Conservation (phyloP, 1,140 invertebrate genomes). For the Papilio aristodemus region DNA sequence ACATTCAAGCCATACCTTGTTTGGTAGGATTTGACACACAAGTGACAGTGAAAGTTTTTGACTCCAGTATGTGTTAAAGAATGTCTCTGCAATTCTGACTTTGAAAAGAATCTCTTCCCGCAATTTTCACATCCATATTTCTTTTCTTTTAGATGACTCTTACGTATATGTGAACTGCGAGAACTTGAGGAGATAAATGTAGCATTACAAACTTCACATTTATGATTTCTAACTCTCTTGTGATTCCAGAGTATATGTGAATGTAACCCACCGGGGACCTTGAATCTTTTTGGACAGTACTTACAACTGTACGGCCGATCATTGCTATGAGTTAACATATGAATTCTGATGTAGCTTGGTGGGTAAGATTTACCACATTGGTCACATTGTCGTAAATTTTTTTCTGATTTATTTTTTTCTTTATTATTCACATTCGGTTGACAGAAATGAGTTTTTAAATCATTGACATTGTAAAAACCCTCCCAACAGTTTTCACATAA, state of each 20-base stretch:
- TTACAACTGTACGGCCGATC: conserved; percentile 70
- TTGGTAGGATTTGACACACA: conserved; percentile 77
- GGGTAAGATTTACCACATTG: conserved; percentile 78
- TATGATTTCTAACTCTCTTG: conserved; percentile 70
- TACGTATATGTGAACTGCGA: conserved; percentile 70
- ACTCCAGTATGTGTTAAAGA: conserved; percentile 72
- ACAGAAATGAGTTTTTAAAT: conserved; percentile 62
- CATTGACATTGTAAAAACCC: conserved; percentile 61
- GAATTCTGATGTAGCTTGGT: conserved; percentile 71
- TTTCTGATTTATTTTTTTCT: conserved; percentile 58
- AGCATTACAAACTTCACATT: conserved; percentile 73
- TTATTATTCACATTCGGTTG: conserved; percentile 55
- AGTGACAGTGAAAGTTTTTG: conserved; percentile 74
- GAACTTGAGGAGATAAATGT: conserved; percentile 75
- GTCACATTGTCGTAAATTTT: conserved; percentile 68
- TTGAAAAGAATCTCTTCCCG: conserved; percentile 72
- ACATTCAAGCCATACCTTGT: conserved; percentile 76
- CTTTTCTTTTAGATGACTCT: conserved; percentile 76
- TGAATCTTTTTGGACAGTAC: conserved; percentile 76
- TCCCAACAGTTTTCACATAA: conserved; percentile 76
- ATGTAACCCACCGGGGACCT: conserved; percentile 71
- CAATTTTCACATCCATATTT: conserved; percentile 75
- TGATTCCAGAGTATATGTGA: conserved; percentile 77
- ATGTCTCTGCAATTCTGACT: conserved; percentile 72
- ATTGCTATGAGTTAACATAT: conserved; percentile 74